A percentile compares a stretch with the other conserved stretches of the same genome.
phyloP scores from a whole-genome alignment of 2,113 vertebrate species.

The Zapornia atra region DNA sequence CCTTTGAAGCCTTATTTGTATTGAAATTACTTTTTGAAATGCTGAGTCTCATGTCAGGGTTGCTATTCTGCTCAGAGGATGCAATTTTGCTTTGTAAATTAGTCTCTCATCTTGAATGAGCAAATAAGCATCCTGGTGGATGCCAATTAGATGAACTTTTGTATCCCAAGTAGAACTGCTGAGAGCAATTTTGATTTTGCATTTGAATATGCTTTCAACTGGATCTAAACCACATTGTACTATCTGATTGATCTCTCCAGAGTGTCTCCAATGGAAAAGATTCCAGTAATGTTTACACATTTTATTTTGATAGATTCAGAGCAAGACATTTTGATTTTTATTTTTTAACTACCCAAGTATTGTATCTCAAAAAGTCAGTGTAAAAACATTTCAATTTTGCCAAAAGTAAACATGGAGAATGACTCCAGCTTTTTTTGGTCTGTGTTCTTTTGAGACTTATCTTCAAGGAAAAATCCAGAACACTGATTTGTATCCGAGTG shows the following conservation, averaged over 20 bases:
- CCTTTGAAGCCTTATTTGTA: conserved; percentile 47
- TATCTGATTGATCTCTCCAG: conserved; percentile 16
- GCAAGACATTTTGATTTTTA: not conserved
- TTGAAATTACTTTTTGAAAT: conserved; percentile 54
- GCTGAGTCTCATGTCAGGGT: conserved; percentile 41
- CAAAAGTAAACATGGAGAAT: not conserved
- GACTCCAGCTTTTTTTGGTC: not conserved
- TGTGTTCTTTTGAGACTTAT: not conserved
- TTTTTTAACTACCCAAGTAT: not conserved
- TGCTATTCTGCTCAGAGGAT: conserved; percentile 54
- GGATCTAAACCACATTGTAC: conserved; percentile 21
- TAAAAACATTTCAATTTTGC: conserved; percentile 13
- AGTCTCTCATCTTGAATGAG: conserved; percentile 55
- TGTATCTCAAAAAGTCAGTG: not conserved
- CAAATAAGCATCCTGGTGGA: conserved; percentile 57
- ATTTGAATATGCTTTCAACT: conserved; percentile 50
- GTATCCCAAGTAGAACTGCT: conserved; percentile 57
- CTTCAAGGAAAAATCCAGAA: conserved; percentile 10
- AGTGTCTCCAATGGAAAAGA: not conserved
- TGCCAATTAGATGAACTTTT: conserved; percentile 68
- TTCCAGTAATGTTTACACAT: not conserved
- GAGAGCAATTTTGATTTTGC: conserved; percentile 59
- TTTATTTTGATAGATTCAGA: not conserved
- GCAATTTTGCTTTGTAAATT: conserved; percentile 66
- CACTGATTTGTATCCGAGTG: not conserved